Percentiles rank a stretch among this genome's conserved stretches.
Conservation (phyloP, 1,140 invertebrate genomes). For the Diplogasteroides magnus region DNA sequence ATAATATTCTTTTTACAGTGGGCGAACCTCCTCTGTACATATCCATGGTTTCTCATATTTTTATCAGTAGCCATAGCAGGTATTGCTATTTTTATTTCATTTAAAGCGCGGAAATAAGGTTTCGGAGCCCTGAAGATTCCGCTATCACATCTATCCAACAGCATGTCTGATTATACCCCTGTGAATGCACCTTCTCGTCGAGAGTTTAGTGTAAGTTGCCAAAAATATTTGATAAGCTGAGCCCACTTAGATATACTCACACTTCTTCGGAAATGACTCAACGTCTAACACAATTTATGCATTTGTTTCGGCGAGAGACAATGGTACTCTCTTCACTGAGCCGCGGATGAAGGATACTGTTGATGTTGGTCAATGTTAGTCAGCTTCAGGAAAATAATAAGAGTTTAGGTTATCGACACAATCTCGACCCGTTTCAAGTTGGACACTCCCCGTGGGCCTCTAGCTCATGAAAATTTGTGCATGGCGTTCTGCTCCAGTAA, state of each 20-base stretch:
- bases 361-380: conserved; percentile 24
- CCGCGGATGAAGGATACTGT: conserved; percentile 46
- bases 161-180: conserved; percentile 53
- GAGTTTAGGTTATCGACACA: conserved; percentile 43
- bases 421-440: conserved; percentile 41
- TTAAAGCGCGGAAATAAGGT: neutral
- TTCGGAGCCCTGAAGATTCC: conserved; percentile 28
- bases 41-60: too few species aligned
- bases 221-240: too few species aligned
- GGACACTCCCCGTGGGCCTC: conserved; percentile 26
- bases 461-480: conserved; percentile 46
- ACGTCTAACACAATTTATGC: conserved; percentile 46
- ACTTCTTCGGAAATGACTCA: conserved; percentile 52
- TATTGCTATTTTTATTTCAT: too few species aligned
- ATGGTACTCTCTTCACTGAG: conserved; percentile 45
- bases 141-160: conserved; percentile 42
- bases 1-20: neutral
- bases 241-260: conserved; percentile 37
- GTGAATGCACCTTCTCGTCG: conserved; percentile 39
- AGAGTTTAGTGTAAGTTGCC: conserved; percentile 37
- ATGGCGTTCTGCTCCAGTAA: conserved; percentile 50
- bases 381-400: conserved; percentile 2
- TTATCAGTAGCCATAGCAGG: too few species aligned
- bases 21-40: neutral
- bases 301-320: conserved; percentile 43